Percentiles rank a stretch among this genome's conserved stretches.
Evolutionary conservation across 1,140 invertebrate genomes (phyloP).

Genomic region (Macrosteles quadrilineatus): DNA sequence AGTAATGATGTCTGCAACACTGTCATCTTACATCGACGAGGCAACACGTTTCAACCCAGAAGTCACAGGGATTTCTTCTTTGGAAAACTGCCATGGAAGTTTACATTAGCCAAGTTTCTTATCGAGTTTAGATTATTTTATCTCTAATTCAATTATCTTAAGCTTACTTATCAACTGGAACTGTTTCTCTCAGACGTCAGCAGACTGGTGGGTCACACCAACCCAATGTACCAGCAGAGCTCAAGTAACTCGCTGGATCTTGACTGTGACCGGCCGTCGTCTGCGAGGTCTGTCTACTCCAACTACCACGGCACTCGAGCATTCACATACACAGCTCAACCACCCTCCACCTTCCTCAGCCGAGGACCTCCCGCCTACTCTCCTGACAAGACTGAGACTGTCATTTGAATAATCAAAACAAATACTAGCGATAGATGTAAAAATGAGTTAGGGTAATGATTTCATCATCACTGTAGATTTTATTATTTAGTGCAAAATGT

Average conservation of each 20-base stretch:
- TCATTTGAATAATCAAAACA: slow-evolving; percentile 36
- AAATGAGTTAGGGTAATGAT: no score
- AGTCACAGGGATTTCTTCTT: no score
- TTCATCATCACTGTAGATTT: no score
- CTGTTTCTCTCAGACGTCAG: neutral
- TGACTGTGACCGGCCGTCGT: slow-evolving; percentile 52
- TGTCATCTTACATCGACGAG: no score
- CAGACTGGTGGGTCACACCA: slow-evolving; percentile 63
- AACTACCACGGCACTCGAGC: slow-evolving; percentile 77
- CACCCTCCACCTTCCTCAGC: slow-evolving; percentile 38
- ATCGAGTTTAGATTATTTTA: no score
- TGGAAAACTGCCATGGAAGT: no score
- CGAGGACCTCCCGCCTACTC: slow-evolving; percentile 41
- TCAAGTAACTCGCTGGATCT: slow-evolving; percentile 64
- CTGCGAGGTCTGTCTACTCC: slow-evolving; percentile 82
- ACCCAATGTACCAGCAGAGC: slow-evolving; percentile 72
- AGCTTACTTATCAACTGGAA: no score
- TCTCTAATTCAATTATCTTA: no score
- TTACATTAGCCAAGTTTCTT: no score
- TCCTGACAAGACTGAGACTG: slow-evolving; percentile 42
- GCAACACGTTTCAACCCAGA: no score
- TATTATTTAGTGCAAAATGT: no score
- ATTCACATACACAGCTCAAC: slow-evolving; percentile 37
- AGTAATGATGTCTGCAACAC: no score
- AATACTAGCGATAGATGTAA: neutral